Percentiles rank a stretch among this genome's conserved stretches.
Evolutionary conservation across 2,888 invertebrate species (phyloP).

Genomic region (Argyresthia albistria): DNA sequence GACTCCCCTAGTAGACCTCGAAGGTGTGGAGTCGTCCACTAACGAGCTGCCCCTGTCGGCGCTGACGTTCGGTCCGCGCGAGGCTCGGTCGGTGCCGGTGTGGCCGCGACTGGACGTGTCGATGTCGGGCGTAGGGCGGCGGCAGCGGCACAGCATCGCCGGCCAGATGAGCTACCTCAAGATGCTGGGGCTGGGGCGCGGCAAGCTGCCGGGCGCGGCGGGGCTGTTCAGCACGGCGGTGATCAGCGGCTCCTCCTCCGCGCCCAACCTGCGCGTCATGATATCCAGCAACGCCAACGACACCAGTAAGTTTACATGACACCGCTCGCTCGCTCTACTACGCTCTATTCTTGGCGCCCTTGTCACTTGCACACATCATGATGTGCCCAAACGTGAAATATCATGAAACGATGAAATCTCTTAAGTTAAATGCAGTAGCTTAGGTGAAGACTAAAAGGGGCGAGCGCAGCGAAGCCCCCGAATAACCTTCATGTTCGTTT

Average conservation of each 20-base stretch:
- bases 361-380: no score
- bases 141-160: conserved; percentile 96
- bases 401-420: no score
- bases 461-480: no score
- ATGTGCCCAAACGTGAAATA: no score
- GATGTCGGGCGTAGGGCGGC: conserved; percentile 75
- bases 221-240: conserved; percentile 97
- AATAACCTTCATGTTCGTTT: no score
- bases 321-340: background rate
- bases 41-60: conserved; percentile 79
- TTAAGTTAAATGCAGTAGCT: no score
- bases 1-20: conserved; percentile 50
- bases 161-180: conserved; percentile 96
- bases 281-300: conserved; percentile 82
- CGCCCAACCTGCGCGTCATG: conserved; percentile 91
- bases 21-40: conserved; percentile 73
- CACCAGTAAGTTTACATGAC: conserved; percentile 84
- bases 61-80: conserved; percentile 52
- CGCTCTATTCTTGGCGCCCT: no score
- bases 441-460: no score
- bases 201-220: conserved; percentile 78
- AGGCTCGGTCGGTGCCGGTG: conserved; percentile 13
- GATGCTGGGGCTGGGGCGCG: conserved; percentile 83
- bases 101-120: conserved; percentile 39
- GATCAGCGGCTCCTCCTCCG: conserved; percentile 94